Conservation (phyloP, 2,113 vertebrate species). For the Caranx ignobilis region DNA sequence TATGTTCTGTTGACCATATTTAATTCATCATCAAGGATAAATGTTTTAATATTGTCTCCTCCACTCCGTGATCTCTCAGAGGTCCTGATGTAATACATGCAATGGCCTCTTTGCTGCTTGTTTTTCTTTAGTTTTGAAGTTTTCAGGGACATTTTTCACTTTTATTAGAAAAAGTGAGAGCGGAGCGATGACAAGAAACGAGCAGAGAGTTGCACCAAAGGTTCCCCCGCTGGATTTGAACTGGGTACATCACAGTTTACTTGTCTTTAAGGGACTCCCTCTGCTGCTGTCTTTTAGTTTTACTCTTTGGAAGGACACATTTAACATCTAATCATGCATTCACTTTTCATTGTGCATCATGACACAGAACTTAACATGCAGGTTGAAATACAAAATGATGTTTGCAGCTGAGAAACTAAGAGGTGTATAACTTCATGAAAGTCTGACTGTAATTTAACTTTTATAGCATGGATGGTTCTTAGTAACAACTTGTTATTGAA, state of each 20-base stretch:
- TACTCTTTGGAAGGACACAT: neutral
- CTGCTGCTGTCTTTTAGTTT: too few relatives aligned
- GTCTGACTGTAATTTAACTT: neutral
- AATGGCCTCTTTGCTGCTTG: neutral
- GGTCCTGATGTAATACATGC: neutral
- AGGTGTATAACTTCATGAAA: neutral
- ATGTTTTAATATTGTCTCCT: neutral
- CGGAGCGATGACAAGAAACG: too few relatives aligned
- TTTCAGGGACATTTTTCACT: too few relatives aligned
- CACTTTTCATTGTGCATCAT: neutral
- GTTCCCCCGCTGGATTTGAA: too few relatives aligned
- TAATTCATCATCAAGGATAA: neutral
- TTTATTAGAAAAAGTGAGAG: too few relatives aligned
- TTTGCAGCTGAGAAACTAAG: neutral
- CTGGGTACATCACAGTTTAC: too few relatives aligned
- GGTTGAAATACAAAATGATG: too few relatives aligned
- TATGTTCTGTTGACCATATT: neutral
- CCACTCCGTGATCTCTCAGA: neutral
- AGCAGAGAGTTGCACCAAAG: too few relatives aligned
- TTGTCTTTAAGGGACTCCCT: too few relatives aligned
- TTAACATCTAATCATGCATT: neutral
- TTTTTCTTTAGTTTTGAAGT: neutral
- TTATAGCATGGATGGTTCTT: too few relatives aligned
- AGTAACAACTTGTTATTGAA: too few relatives aligned
- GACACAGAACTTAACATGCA: neutral